Evolutionary conservation across 1,140 invertebrate species (phyloP), one percentile per base, ranked within the genome.

Genomic region (Formica exsecta): DNA sequence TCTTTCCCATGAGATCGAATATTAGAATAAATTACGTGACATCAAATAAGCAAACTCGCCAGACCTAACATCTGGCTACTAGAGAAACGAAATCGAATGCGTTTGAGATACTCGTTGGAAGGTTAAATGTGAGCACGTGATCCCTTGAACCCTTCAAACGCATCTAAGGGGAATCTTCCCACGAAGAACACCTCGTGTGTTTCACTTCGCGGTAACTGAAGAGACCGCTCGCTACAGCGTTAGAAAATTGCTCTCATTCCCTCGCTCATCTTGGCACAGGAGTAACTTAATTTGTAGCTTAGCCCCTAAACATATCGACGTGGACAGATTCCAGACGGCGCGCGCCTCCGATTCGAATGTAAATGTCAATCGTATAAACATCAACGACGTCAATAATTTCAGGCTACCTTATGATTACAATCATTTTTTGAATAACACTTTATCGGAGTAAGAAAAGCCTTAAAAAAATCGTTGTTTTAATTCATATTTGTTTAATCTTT

Each of bases 221-320:
- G 32, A 86, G 38, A 85, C 57, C 66, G 86, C 44, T 62, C 76
- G 80, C 59, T 88, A 48, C 41, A 54, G 81, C 73, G 71, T 91
- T 89, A 91, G 22, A 92, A 92, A 92, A 92, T 87, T 44, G 79
- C 74, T 80, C 66, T 85, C 65, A 75, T 64, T 48, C 41, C 51
- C 51, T 57, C 44, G 32, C 48, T 87, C 59, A 44, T 90, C 76
- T 90, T 92, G 91, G 91, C 91, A 92, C 90, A 92, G 75, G 76
- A 90, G 85, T 89, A 90, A 90, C 81, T 90, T 59, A 81, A 77
- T 87, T 90, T 51, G 4, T 51, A 86, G 36, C 76, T 86, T 87
- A 85, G 51, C 48, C 11, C 11, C 76, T 83, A 81, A 62, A 80
- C 66, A 59, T 86, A 44, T 81, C 22, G 11, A 59, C 51, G 41